A percentile compares a stretch with the other conserved stretches of the same genome.
These are phyloP conservation scores for Pandemis cinnamomeana DNA, from an alignment of 2,888 invertebrate species.

Conservation along the genomic window DNA sequence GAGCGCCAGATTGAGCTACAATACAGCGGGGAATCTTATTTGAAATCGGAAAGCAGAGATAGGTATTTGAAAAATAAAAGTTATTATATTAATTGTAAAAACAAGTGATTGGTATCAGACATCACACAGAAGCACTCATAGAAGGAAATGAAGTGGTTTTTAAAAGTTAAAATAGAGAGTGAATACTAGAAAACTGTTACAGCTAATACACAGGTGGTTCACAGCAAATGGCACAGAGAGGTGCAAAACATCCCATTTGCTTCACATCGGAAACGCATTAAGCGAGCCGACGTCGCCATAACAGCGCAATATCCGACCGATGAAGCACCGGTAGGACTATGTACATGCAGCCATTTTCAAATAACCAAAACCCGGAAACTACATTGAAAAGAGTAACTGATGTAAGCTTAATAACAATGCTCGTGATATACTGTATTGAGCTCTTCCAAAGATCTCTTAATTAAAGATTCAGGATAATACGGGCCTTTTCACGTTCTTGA, in stretches of 20 bases:
- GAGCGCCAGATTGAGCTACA: too few relatives aligned
- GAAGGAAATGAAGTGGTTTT: background rate
- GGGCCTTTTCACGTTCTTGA: conserved; percentile 21
- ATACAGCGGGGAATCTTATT: too few relatives aligned
- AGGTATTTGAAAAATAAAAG: too few relatives aligned
- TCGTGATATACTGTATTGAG: background rate
- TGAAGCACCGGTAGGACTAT: conserved; percentile 46
- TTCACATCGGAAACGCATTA: conserved; percentile 82
- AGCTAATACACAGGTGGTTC: conserved; percentile 32
- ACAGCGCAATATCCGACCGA: conserved; percentile 80
- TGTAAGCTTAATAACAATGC: background rate
- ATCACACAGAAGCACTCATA: background rate
- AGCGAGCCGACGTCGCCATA: conserved; percentile 69
- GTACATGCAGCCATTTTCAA: conserved; percentile 41
- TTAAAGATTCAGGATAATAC: conserved; percentile 23
- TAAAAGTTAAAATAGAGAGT: background rate
- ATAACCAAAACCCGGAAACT: conserved; percentile 10
- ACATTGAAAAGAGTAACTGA: background rate
- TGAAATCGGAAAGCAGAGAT: too few relatives aligned
- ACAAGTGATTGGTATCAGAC: background rate
- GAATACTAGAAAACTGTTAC: background rate
- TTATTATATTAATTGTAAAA: too few relatives aligned
- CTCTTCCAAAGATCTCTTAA: conserved; percentile 13
- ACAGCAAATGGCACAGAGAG: conserved; percentile 32
- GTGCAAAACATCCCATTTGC: conserved; percentile 76